Percentiles rank a stretch among this genome's conserved stretches.
Evolutionary conservation across 1,140 invertebrate genomes (phyloP).

Genomic region (Pseudoatta argentina): DNA sequence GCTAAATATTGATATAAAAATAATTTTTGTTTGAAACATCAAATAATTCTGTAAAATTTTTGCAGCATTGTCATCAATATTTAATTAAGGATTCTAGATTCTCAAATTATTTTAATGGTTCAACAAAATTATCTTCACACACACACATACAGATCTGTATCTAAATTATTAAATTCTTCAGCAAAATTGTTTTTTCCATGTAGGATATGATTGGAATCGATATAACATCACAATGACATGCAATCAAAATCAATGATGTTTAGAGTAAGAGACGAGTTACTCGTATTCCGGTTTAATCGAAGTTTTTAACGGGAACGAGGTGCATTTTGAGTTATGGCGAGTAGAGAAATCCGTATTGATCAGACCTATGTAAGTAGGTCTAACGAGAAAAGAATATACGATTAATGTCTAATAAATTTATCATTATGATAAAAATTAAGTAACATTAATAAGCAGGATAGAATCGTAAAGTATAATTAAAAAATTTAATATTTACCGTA

Average conservation of each 20-base stretch:
- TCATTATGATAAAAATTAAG: neutral
- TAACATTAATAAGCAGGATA: too few species aligned
- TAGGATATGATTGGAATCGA: neutral
- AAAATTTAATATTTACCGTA: neutral
- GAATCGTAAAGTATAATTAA: too few species aligned
- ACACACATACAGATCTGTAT: too few species aligned
- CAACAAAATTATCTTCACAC: too few species aligned
- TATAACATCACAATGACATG: conserved; percentile 1
- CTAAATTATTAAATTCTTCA: too few species aligned
- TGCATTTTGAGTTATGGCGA: neutral
- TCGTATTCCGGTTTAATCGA: neutral
- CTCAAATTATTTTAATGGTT: too few species aligned
- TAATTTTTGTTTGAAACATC: too few species aligned
- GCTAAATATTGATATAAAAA: too few species aligned
- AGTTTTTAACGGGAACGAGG: conserved; percentile 4
- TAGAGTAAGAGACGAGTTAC: neutral
- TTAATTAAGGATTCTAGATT: too few species aligned
- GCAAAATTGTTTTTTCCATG: too few species aligned
- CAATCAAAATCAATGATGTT: neutral
- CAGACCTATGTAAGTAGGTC: conserved; percentile 35
- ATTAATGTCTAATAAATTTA: neutral
- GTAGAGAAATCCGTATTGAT: conserved; percentile 56
- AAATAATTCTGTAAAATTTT: too few species aligned
- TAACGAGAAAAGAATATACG: neutral
- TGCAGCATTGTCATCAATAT: too few species aligned